These are phyloP conservation scores for Fabriciana adippe DNA, from an alignment of 2,888 invertebrate genomes.

Conservation along the genomic window DNA sequence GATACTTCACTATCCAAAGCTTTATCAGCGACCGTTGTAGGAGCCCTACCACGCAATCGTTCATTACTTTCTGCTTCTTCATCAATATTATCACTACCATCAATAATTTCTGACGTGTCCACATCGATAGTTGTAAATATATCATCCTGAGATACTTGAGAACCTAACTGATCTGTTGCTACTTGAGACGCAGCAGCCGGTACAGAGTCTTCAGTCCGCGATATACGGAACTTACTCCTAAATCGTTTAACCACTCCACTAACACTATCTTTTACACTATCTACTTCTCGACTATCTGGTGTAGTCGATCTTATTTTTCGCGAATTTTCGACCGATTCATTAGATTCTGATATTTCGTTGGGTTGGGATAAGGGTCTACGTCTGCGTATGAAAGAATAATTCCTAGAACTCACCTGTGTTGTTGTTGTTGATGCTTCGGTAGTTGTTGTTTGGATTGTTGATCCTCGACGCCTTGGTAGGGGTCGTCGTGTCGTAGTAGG, in stretches of 20 bases:
- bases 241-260: slow-evolving; percentile 50
- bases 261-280: slow-evolving; percentile 46
- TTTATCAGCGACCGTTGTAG: slow-evolving; percentile 54
- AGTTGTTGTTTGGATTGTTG: slow-evolving; percentile 50
- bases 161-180: slow-evolving; percentile 62
- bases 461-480: slow-evolving; percentile 55
- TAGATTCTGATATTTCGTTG: slow-evolving; percentile 72
- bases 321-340: slow-evolving; percentile 52
- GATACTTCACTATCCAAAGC: slow-evolving; percentile 68
- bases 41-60: slow-evolving; percentile 51
- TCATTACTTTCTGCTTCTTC: slow-evolving; percentile 48
- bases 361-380: slow-evolving; percentile 65
- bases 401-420: slow-evolving; percentile 82
- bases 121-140: slow-evolving; percentile 79
- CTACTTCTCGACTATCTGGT: slow-evolving; percentile 72
- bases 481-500: slow-evolving; percentile 53
- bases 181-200: slow-evolving; percentile 68
- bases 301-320: slow-evolving; percentile 77
- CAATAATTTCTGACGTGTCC: slow-evolving; percentile 51
- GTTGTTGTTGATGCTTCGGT: slow-evolving; percentile 54
- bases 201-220: slow-evolving; percentile 60
- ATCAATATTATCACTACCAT: slow-evolving; percentile 44
- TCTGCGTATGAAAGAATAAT: slow-evolving; percentile 73
- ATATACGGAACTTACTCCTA: slow-evolving; percentile 55
- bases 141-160: slow-evolving; percentile 71